phyloP scores from a whole-genome alignment of 1,140 invertebrate genomes.

The Kradibia gibbosae region DNA sequence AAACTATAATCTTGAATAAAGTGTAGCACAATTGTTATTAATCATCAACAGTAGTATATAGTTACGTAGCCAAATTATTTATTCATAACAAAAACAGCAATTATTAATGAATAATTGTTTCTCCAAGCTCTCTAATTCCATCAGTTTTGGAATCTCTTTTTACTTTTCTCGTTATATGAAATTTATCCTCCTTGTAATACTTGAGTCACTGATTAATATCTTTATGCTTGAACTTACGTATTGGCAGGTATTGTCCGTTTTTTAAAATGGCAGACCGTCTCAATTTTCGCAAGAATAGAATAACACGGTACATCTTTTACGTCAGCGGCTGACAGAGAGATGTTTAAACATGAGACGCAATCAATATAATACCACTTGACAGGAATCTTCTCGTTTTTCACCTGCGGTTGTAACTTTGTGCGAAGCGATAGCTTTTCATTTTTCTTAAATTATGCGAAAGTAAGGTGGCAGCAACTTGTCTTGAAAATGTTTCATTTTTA shows the following conservation, averaged over 20 bases:
- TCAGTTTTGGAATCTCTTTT: not conserved
- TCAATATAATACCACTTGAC: constrained; percentile 24
- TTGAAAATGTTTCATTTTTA: not conserved
- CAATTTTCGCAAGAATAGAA: constrained; percentile 12
- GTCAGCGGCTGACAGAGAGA: not conserved
- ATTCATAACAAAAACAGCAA: not conserved
- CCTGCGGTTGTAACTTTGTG: not conserved
- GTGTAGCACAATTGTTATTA: not conserved
- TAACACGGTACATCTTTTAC: not conserved
- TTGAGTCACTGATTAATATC: not conserved
- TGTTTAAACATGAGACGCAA: constrained; percentile 24
- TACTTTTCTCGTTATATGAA: not conserved
- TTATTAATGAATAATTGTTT: not conserved
- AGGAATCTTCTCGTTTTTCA: constrained; percentile 24
- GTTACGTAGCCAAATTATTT: not conserved
- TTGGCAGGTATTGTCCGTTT: not conserved
- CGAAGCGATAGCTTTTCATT: not conserved
- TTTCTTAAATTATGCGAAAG: not conserved
- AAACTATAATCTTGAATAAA: not conserved
- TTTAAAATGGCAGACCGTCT: not conserved
- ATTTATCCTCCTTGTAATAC: not conserved
- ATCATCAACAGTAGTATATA: not conserved
- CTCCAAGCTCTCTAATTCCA: not conserved
- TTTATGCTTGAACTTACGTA: not conserved
- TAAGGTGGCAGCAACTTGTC: not conserved